Conservation (phyloP, 1,140 invertebrate species). For the Drosophila hydei region DNA sequence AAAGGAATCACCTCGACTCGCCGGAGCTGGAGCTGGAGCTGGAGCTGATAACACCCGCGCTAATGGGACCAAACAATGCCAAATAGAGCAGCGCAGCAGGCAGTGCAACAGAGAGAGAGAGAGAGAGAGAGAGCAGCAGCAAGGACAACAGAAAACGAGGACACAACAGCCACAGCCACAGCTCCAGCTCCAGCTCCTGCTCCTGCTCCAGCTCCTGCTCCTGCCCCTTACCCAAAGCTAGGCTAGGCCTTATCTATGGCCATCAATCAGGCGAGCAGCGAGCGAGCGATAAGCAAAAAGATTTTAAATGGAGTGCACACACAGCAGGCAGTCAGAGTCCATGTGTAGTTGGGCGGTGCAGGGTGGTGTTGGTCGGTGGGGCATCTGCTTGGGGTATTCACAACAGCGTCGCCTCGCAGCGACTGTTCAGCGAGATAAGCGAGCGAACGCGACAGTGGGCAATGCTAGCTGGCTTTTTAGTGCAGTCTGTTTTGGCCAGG, state of each 20-base stretch:
- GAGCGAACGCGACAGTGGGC: constrained; percentile 44
- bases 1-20: constrained; percentile 64
- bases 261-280: constrained; percentile 83
- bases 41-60: constrained; percentile 82
- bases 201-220: background rate
- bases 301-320: constrained; percentile 82
- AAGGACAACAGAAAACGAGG: constrained; percentile 37
- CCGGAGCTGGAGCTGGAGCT: constrained; percentile 49
- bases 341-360: constrained; percentile 7
- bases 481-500: constrained; percentile 34
- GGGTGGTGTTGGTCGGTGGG: background rate
- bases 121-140: constrained; percentile 17
- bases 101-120: constrained; percentile 33
- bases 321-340: constrained; percentile 19
- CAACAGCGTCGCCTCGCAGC: constrained; percentile 19
- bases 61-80: constrained; percentile 84
- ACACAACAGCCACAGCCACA: constrained; percentile 26
- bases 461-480: constrained; percentile 1
- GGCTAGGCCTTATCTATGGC: constrained; percentile 81
- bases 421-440: constrained; percentile 68
- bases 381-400: constrained; percentile 19
- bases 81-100: constrained; percentile 72
- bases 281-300: constrained; percentile 82
- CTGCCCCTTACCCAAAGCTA: constrained; percentile 37
- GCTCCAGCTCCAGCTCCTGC: background rate